Percentiles rank a stretch among this genome's conserved stretches.
These are phyloP conservation scores for Cybosia mesomella DNA, from an alignment of 2,888 invertebrate species.

Conservation along the genomic window DNA sequence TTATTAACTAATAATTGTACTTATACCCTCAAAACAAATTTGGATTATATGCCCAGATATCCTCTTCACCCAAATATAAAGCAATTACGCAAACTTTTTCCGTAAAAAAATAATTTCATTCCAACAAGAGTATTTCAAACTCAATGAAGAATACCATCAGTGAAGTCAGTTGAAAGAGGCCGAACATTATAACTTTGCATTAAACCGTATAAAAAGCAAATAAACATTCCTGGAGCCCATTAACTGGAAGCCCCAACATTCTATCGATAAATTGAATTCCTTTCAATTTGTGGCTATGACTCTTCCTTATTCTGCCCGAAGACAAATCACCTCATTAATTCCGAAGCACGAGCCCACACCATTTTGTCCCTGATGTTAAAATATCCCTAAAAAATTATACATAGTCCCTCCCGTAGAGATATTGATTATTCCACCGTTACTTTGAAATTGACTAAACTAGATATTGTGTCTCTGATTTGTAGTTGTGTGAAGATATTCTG, in stretches of 20 bases:
- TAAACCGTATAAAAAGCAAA: constrained; percentile 55
- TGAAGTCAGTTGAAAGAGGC: constrained; percentile 33
- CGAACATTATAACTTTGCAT: constrained; percentile 47
- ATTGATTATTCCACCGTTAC: constrained; percentile 25
- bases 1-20: background rate
- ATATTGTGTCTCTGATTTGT: constrained; percentile 16
- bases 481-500: background rate
- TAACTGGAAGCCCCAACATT: constrained; percentile 44
- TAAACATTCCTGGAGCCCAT: constrained; percentile 60
- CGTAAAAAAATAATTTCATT: constrained; percentile 18
- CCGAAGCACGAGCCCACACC: constrained; percentile 63
- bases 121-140: constrained; percentile 19
- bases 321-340: constrained; percentile 80
- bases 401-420: constrained; percentile 22
- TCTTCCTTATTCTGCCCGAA: constrained; percentile 56
- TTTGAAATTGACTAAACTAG: constrained; percentile 24
- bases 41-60: background rate
- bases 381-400: constrained; percentile 46
- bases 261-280: constrained; percentile 66
- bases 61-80: background rate
- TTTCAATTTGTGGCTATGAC: constrained; percentile 66
- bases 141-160: constrained; percentile 36
- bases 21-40: background rate
- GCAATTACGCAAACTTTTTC: constrained; percentile 13
- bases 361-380: constrained; percentile 56